Conservation (phyloP, 2,797 vertebrate species). For the Poeciliopsis infans region DNA sequence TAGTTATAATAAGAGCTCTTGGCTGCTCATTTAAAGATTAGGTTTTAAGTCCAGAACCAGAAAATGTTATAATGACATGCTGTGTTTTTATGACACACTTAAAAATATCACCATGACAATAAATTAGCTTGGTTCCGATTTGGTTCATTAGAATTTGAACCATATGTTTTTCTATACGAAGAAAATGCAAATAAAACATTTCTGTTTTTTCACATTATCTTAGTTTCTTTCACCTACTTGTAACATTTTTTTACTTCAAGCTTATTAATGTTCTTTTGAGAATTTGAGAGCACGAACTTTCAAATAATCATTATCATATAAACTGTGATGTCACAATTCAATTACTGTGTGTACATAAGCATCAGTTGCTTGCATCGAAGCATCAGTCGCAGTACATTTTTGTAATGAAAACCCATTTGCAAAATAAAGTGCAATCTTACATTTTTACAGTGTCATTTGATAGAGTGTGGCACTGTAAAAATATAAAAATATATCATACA, state of each 20-base stretch:
- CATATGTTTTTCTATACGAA: background rate
- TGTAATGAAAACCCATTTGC: background rate
- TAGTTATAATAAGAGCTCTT: conserved; percentile 64
- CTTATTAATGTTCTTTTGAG: background rate
- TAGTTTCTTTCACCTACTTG: background rate
- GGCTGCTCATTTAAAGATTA: conserved; percentile 57
- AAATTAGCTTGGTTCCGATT: conserved; percentile 48
- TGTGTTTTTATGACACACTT: conserved; percentile 23
- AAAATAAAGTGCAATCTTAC: background rate
- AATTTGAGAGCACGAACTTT: background rate
- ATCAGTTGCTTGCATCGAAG: background rate
- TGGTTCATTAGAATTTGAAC: conserved; percentile 60
- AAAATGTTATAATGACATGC: conserved; percentile 35
- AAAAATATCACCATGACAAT: conserved; percentile 26
- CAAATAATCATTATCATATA: background rate
- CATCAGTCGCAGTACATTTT: background rate
- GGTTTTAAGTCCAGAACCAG: conserved; percentile 28
- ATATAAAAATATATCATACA: background rate
- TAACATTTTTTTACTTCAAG: background rate
- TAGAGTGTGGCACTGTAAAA: background rate
- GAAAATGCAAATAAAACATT: background rate
- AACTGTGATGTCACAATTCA: background rate
- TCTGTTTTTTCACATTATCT: background rate
- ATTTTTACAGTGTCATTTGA: background rate
- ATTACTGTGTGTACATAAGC: background rate